Percentiles rank a stretch among this genome's conserved stretches.
These are phyloP conservation scores for Botrylloides violaceus DNA, from an alignment of 23 tunicate species.

Conservation along the genomic window DNA sequence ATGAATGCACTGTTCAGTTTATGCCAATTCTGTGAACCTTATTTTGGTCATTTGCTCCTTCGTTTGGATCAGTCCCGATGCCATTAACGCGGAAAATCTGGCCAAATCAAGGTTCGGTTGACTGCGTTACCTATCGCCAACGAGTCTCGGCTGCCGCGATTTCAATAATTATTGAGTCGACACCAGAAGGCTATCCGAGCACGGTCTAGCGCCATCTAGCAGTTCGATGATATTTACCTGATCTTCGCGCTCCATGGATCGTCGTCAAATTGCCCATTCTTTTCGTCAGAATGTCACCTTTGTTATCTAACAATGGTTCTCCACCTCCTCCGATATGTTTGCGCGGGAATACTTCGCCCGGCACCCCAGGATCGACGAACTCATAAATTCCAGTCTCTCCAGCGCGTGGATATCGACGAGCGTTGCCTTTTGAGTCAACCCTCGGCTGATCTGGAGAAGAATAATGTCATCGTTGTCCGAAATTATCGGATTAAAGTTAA, in stretches of 20 bases:
- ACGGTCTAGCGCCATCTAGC: too few species aligned
- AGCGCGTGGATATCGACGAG: constrained; percentile 53
- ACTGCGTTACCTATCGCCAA: too few species aligned
- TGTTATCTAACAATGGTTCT: constrained; percentile 54
- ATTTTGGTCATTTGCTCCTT: too few species aligned
- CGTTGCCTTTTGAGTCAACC: constrained; percentile 19
- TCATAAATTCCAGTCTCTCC: constrained; percentile 86
- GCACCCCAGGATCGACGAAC: constrained; percentile 56
- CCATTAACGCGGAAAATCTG: too few species aligned
- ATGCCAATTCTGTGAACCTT: too few species aligned
- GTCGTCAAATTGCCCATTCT: constrained; percentile 72
- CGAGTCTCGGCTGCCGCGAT: neutral
- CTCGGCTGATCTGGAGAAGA: constrained; percentile 4
- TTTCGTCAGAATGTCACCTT: constrained; percentile 58
- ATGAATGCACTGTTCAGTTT: too few species aligned
- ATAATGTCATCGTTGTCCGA: too few species aligned
- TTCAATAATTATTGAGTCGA: too few species aligned
- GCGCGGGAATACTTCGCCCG: constrained; percentile 54
- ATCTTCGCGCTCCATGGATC: constrained; percentile 80
- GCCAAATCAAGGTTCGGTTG: too few species aligned
- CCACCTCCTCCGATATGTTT: constrained; percentile 91
- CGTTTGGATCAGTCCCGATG: too few species aligned
- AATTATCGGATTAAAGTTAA: too few species aligned
- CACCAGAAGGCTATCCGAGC: too few species aligned
- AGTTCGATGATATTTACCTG: constrained; percentile 33